phyloP scores from a whole-genome alignment of 1,140 invertebrate genomes.

The Polypedilum vanderplanki region DNA sequence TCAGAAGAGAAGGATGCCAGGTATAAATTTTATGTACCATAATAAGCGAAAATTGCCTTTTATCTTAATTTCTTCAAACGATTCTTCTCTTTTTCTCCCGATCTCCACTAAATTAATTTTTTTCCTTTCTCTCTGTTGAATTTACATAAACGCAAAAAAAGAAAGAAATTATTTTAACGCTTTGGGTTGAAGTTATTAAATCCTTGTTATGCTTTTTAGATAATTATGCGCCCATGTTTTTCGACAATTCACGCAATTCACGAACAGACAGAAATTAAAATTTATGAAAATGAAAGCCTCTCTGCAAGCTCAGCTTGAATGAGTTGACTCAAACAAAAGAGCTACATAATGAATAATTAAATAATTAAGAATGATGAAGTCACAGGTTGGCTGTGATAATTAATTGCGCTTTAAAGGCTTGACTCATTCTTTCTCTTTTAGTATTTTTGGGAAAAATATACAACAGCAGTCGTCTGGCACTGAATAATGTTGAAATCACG shows the following conservation, averaged over 20 bases:
- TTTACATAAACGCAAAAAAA: not conserved
- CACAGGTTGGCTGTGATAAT: not conserved
- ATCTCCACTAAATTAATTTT: not conserved
- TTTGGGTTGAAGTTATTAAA: not conserved
- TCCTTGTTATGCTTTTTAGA: slow-evolving; percentile 17
- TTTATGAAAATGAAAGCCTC: slow-evolving; percentile 5
- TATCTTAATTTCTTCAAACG: slow-evolving; percentile 14
- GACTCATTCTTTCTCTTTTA: not conserved
- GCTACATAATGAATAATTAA: slow-evolving; percentile 16
- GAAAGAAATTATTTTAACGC: not conserved
- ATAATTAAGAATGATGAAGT: slow-evolving; percentile 14
- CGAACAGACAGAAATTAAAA: slow-evolving; percentile 18
- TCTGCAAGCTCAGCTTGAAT: not conserved
- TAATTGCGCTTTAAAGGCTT: slow-evolving; percentile 2
- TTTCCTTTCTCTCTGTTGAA: not conserved
- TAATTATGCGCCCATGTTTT: slow-evolving; percentile 17
- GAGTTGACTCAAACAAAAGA: not conserved
- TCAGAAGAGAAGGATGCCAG: not conserved
- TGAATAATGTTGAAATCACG: too few relatives aligned
- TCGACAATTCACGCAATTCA: slow-evolving; percentile 15
- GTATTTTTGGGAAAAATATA: not conserved
- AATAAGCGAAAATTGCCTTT: slow-evolving; percentile 18
- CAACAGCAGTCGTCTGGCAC: too few relatives aligned
- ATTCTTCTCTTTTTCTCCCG: not conserved
- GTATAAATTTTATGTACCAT: slow-evolving; percentile 14